phyloP scores from a whole-genome alignment of 2,888 invertebrate species.

The Campoletis raptor region DNA sequence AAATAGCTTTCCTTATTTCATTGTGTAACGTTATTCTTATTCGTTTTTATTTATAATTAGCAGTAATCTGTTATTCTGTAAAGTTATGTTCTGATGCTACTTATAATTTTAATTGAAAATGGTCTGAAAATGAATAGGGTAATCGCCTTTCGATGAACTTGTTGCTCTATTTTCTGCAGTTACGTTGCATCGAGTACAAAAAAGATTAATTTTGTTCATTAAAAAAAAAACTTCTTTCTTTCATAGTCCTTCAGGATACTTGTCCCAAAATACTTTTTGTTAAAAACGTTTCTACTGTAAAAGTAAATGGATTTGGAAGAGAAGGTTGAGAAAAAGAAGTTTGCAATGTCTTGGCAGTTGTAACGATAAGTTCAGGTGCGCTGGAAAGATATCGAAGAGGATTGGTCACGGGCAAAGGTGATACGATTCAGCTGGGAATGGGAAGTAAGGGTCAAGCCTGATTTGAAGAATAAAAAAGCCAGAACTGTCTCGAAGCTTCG shows the following conservation, averaged over 20 bases:
- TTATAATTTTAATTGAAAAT: no score
- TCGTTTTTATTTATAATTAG: background rate
- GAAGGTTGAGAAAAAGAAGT: constrained; percentile 10
- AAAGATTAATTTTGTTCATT: background rate
- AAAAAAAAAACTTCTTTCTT: background rate
- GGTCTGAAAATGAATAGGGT: no score
- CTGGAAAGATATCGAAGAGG: constrained; percentile 42
- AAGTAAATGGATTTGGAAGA: constrained; percentile 1
- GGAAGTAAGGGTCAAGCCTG: constrained; percentile 49
- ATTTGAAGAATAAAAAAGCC: constrained; percentile 38
- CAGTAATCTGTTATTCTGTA: background rate
- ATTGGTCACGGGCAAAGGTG: constrained; percentile 45
- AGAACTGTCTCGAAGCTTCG: constrained; percentile 31
- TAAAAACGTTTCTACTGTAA: background rate
- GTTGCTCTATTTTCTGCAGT: background rate
- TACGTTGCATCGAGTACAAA: background rate
- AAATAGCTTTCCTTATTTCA: background rate
- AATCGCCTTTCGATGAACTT: no score
- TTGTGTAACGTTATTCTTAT: background rate
- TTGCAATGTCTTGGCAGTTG: constrained; percentile 30
- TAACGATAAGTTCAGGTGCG: constrained; percentile 46
- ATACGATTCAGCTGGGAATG: constrained; percentile 59
- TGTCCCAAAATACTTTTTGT: background rate
- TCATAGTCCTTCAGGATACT: background rate
- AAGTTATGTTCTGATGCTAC: no score